Conservation (phyloP, 2,797 vertebrate genomes). For the Microctenopoma steveboyesi region DNA sequence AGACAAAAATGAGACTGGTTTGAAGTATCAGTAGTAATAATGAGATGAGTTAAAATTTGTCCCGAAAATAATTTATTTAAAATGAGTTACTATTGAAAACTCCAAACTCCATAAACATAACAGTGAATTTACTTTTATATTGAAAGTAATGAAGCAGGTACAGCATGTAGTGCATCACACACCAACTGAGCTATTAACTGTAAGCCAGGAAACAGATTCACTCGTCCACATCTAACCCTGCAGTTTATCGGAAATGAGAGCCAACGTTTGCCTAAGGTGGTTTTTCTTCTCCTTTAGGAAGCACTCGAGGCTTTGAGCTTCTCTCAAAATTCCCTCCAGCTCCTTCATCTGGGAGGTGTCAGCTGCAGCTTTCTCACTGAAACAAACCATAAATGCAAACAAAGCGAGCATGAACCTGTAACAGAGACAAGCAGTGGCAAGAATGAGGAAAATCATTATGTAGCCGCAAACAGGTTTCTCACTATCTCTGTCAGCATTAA, state of each 20-base stretch:
- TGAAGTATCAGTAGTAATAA: not conserved
- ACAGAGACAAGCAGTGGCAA: too few species aligned
- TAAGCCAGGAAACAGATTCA: not conserved
- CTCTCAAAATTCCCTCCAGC: slow-evolving; percentile 75
- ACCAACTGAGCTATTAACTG: slow-evolving; percentile 5
- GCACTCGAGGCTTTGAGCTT: slow-evolving; percentile 73
- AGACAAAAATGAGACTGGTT: not conserved
- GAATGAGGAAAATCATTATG: not conserved
- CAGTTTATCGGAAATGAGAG: slow-evolving; percentile 80
- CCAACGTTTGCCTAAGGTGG: slow-evolving; percentile 70
- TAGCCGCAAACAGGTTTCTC: not conserved
- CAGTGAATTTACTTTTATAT: slow-evolving; percentile 3
- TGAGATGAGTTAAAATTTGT: not conserved
- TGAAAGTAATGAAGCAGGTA: not conserved
- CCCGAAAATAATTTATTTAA: not conserved
- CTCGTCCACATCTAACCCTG: slow-evolving; percentile 43
- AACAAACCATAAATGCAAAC: slow-evolving; percentile 22
- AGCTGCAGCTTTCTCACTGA: slow-evolving; percentile 74
- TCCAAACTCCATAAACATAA: not conserved
- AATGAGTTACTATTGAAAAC: not conserved
- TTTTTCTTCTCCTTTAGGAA: slow-evolving; percentile 80
- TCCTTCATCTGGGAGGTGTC: slow-evolving; percentile 74
- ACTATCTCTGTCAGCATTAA: not conserved
- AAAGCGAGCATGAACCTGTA: not conserved
- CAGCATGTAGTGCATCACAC: not conserved